phyloP scores from a whole-genome alignment of 1,140 invertebrate genomes.

The Panagrolaimus sp. region DNA sequence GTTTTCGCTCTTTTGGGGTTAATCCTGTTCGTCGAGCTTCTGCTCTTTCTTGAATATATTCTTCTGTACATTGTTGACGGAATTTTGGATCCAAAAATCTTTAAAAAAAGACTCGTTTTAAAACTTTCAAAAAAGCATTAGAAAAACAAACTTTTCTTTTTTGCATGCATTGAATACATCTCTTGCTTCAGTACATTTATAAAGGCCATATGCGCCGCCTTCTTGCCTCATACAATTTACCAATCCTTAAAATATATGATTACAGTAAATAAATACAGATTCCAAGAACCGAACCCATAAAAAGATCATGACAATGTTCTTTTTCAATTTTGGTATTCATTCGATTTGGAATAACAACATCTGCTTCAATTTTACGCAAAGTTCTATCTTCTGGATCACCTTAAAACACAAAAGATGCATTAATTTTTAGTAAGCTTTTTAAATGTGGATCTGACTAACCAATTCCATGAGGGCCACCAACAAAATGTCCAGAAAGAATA shows the following conservation, averaged over 20 bases:
- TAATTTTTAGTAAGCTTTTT: not conserved
- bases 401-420: slow-evolving; percentile 18
- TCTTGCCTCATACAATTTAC: slow-evolving; percentile 42
- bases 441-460: slow-evolving; percentile 25
- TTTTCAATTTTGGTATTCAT: slow-evolving; percentile 49
- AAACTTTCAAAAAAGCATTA: not conserved
- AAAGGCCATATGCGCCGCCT: slow-evolving; percentile 39
- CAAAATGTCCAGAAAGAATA: slow-evolving; percentile 41
- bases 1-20: slow-evolving; percentile 24
- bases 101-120: slow-evolving; percentile 15
- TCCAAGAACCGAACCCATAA: slow-evolving; percentile 41
- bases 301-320: slow-evolving; percentile 33
- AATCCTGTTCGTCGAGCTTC: slow-evolving; percentile 34
- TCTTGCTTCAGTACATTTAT: slow-evolving; percentile 36
- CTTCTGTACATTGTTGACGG: slow-evolving; percentile 49
- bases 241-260: slow-evolving; percentile 24
- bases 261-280: slow-evolving; percentile 15
- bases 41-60: slow-evolving; percentile 47
- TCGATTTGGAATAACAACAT: slow-evolving; percentile 53
- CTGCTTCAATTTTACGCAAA: slow-evolving; percentile 47
- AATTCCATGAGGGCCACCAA: slow-evolving; percentile 41
- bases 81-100: slow-evolving; percentile 53
- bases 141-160: slow-evolving; percentile 33
- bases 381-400: slow-evolving; percentile 52
- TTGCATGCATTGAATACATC: slow-evolving; percentile 51